Evolutionary conservation across 64 coral and sea anemone genomes (phyloP), one percentile per base, ranked within the genome.

Genomic region (Astreopora myriophthalma): DNA sequence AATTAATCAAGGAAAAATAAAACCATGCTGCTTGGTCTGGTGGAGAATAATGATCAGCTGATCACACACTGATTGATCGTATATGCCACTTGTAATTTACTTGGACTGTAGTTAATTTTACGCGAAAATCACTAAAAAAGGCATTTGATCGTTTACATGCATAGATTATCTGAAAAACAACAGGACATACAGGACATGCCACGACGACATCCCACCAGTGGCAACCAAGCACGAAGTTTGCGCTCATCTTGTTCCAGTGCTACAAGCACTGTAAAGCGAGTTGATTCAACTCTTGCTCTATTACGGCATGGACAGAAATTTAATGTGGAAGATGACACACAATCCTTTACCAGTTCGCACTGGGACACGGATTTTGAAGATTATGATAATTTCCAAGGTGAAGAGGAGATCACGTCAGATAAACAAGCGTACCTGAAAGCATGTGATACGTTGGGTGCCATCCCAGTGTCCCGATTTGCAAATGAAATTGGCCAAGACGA

Each of bases 361-460:
- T 94, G 95, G 95, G 95, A 94, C 42, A 97, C 95, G 6, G 95
- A 97, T 65, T 74, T 94, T 11, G 92, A 97, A 69, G 90, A 92
- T 20, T n/a, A n/a, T n/a, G 91, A 93, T 33, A 33, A 65, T 36
- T 60, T 73, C 5, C 83, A 60, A 19, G 58, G 76, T 29, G 67
- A 48, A 8, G 46, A 69, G 0, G 62, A 84, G 6, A 23, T 6
- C 6, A 38, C 55, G 33, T n/a, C 73, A 8, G 90, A 94, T 1
- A 89, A 75, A 28, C 52, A 90, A 79, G 24, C 37, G 4, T 97
- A 97, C 61, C 32, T 92, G 6, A 93, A 83, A 34, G 17, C 79
- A 40, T 97, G 92, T 20, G 73, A 90, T 6, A 83, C 76, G 13
- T 40, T 97, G 14, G 92, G 87, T 6, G 67, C 94, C 51, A 73